Evolutionary conservation across 2,888 invertebrate genomes (phyloP), one percentile per base, ranked within the genome.

Genomic region (Hypercompe scribonia): DNA sequence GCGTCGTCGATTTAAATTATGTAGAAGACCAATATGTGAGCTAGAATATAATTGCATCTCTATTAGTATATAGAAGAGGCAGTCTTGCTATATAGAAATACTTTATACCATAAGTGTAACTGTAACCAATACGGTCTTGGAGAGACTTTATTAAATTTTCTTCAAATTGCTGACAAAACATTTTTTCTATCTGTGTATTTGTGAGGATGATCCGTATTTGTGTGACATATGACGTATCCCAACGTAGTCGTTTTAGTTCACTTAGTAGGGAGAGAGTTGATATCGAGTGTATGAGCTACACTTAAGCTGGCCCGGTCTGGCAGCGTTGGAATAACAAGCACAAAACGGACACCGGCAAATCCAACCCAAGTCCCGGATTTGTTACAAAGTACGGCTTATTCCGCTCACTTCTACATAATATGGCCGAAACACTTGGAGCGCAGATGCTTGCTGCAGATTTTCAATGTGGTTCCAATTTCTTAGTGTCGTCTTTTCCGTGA

Each of bases 341-440:
- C 89, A 88, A 89, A 91, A 91, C 90, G 93, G 93, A 92, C 92
- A 90, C 91, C 86, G 90, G 90, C 89, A 92, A 94, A 93, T 93
- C 94, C 92, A 89, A 90, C 90, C 89, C 89, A 82, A 91, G 92
- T 89, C 90, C 89, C 88, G 93, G 94, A 94, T 94, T 94, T 93
- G 93, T 93, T 87, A 92, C 92, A 92, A 91, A 94, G 93, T 92
- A 90, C 88, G 90, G 93, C 91, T 93, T 89, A 90, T 89, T 90
- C 86, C 86, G 88, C 88, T 89, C 90, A 90, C 90, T 90, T 88
- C 89, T 89, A 92, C 88, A 90, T 92, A 91, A 91, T 91, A 91
- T 91, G 89, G 85, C 84, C 90, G 86, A 90, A 92, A 90, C 90
- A 91, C 87, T 86, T 83, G 82, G 85, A 87, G 88, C 88, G 83